phyloP scores from a whole-genome alignment of 2,888 invertebrate genomes.

The Eustalomyia histrio region DNA sequence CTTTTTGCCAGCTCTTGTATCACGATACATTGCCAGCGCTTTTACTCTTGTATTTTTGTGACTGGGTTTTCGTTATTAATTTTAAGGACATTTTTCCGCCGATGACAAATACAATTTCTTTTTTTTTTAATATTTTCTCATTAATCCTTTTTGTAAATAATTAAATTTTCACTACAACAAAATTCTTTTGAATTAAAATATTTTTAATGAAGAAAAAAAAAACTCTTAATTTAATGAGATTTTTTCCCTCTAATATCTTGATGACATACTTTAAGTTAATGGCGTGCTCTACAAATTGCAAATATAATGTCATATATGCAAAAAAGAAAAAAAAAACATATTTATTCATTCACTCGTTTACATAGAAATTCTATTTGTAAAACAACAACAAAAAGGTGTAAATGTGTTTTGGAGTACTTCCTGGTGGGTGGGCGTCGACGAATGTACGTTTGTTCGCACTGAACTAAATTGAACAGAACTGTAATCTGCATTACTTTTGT shows the following conservation, averaged over 20 bases:
- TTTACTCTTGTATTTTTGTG: no score
- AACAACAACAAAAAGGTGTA: slow-evolving; percentile 31
- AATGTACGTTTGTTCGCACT: no score
- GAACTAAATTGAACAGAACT: background rate
- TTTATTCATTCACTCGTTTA: background rate
- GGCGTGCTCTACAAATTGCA: slow-evolving; percentile 1
- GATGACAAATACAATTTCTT: no score
- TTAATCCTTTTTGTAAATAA: no score
- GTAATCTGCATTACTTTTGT: slow-evolving; percentile 6
- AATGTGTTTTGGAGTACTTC: slow-evolving; percentile 49
- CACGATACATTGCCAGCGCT: no score
- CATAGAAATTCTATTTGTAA: slow-evolving; percentile 1
- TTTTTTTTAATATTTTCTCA: no score
- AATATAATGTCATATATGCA: slow-evolving; percentile 4
- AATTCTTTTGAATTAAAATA: background rate
- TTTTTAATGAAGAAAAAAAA: no score
- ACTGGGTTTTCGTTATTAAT: no score
- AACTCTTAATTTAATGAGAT: background rate
- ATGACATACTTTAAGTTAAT: slow-evolving; percentile 42
- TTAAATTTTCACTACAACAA: no score
- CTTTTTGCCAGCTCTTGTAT: no score
- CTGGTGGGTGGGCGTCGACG: slow-evolving; percentile 51
- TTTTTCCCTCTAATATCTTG: background rate
- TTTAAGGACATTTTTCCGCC: no score
- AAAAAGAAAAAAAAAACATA: background rate